phyloP scores from a whole-genome alignment of 2,113 vertebrate species.

The Dicrurus megarhynchus region DNA sequence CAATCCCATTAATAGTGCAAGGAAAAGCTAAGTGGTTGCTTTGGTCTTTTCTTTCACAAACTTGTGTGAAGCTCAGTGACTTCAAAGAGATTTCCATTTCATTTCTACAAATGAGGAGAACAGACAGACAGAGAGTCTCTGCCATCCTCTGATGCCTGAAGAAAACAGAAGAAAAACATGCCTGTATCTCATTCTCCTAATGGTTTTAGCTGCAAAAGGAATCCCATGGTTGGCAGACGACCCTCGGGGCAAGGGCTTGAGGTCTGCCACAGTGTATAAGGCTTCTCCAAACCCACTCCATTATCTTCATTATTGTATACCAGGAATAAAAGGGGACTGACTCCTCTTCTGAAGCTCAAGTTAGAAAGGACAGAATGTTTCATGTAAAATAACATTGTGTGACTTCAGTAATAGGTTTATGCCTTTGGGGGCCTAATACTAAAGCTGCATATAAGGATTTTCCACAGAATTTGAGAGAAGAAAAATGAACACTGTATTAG shows the following conservation, averaged over 20 bases:
- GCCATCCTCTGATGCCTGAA: constrained; percentile 27
- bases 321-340: constrained; percentile 66
- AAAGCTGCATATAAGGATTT: constrained; percentile 51
- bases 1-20: constrained; percentile 32
- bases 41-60: constrained; percentile 36
- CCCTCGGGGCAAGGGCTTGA: constrained; percentile 35
- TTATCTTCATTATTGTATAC: constrained; percentile 69
- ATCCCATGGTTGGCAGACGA: constrained; percentile 23
- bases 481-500: constrained; percentile 9
- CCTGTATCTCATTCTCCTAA: constrained; percentile 42
- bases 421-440: constrained; percentile 47
- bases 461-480: constrained; percentile 42
- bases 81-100: constrained; percentile 57
- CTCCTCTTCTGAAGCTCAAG: constrained; percentile 51
- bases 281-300: constrained; percentile 58
- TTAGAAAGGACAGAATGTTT: constrained; percentile 59
- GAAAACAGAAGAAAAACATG: constrained; percentile 44
- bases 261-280: constrained; percentile 48
- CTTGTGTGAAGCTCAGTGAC: constrained; percentile 18
- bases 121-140: constrained; percentile 52
- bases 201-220: constrained; percentile 59
- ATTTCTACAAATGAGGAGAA: constrained; percentile 46
- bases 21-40: constrained; percentile 36
- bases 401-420: constrained; percentile 62
- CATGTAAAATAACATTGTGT: constrained; percentile 60